These are phyloP conservation scores for Brotula barbata DNA, from an alignment of 2,797 vertebrate species.

Conservation along the genomic window DNA sequence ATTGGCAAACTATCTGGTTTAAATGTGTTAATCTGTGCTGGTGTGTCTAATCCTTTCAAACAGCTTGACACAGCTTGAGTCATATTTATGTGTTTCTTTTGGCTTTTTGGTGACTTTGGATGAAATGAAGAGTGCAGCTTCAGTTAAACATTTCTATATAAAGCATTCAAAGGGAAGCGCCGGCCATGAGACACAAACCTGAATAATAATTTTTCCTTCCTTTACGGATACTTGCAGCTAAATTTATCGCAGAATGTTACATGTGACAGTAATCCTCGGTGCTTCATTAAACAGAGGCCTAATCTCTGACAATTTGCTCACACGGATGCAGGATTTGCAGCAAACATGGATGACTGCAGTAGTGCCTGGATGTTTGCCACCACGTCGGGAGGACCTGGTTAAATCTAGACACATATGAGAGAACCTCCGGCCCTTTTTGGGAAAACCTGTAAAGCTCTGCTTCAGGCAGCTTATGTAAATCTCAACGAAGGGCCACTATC, in stretches of 20 bases:
- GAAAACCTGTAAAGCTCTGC: slow-evolving; percentile 51
- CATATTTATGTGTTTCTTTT: neutral
- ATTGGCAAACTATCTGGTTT: slow-evolving; percentile 25
- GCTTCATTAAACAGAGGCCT: slow-evolving; percentile 58
- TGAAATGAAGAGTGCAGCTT: neutral
- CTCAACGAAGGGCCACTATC: slow-evolving; percentile 64
- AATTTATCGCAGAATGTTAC: slow-evolving; percentile 52
- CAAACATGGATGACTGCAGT: slow-evolving; percentile 49
- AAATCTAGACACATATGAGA: slow-evolving; percentile 53
- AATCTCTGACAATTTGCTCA: slow-evolving; percentile 67
- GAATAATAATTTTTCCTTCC: slow-evolving; percentile 54
- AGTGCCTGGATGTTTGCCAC: slow-evolving; percentile 30
- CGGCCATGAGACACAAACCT: slow-evolving; percentile 59
- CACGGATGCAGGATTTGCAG: slow-evolving; percentile 62
- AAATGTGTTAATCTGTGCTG: neutral
- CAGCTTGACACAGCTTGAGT: neutral
- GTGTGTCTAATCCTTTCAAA: neutral
- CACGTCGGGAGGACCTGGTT: slow-evolving; percentile 49
- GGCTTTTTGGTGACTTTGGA: slow-evolving; percentile 7
- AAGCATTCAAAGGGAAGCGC: slow-evolving; percentile 42
- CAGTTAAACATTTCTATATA: slow-evolving; percentile 7
- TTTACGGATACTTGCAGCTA: slow-evolving; percentile 49
- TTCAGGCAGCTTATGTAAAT: slow-evolving; percentile 63
- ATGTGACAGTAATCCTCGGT: slow-evolving; percentile 70
- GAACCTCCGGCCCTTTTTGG: slow-evolving; percentile 39